Conservation (phyloP, 2,888 invertebrate species). For the Bellardia bayeri region DNA sequence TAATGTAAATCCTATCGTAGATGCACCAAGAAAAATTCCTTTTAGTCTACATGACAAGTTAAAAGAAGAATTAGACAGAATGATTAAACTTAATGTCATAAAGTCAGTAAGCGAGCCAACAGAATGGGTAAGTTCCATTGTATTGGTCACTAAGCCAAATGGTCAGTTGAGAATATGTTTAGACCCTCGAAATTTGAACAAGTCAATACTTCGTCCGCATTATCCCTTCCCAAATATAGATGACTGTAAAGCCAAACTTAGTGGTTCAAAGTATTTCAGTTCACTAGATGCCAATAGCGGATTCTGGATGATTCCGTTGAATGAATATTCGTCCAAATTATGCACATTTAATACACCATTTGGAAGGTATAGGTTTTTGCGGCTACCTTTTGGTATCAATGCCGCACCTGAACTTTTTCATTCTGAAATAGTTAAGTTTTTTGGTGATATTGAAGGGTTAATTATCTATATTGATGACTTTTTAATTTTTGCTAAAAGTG, state of each 20-base stretch:
- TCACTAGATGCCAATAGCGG: conserved; percentile 70
- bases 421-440: conserved; percentile 37
- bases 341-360: conserved; percentile 73
- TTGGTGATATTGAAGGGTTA: conserved; percentile 43
- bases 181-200: conserved; percentile 72
- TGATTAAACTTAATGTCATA: conserved; percentile 46
- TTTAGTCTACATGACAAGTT: conserved; percentile 50
- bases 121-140: conserved; percentile 62
- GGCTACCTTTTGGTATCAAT: too few relatives aligned
- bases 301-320: conserved; percentile 73
- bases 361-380: too few relatives aligned
- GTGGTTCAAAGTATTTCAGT: conserved; percentile 51
- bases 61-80: conserved; percentile 54
- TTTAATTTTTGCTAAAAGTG: conserved; percentile 54
- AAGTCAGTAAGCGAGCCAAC: too few relatives aligned
- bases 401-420: neutral
- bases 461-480: conserved; percentile 66
- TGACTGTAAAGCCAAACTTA: conserved; percentile 60
- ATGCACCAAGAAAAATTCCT: conserved; percentile 55
- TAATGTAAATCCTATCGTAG: conserved; percentile 39
- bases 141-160: conserved; percentile 59
- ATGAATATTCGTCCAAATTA: conserved; percentile 72
- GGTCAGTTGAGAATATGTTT: conserved; percentile 68
- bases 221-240: conserved; percentile 63
- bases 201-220: conserved; percentile 58